These are phyloP conservation scores for Pangasius krempfi DNA, from an alignment of 2,797 vertebrate genomes.

Conservation along the genomic window DNA sequence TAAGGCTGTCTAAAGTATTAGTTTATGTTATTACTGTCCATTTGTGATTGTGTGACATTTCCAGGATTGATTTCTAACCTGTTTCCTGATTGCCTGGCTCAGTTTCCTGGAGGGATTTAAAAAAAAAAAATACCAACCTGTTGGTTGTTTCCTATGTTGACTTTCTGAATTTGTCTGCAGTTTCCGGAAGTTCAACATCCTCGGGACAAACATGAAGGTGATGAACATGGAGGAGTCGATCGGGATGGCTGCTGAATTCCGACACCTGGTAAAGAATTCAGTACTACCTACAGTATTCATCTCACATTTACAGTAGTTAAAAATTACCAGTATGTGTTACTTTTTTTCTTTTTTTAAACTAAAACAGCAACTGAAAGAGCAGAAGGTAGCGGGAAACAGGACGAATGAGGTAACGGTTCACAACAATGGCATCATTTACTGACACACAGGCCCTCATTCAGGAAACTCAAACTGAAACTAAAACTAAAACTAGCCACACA, in stretches of 20 bases:
- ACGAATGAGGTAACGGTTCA: slow-evolving; percentile 85
- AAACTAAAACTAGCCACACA: neutral
- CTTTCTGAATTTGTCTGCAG: slow-evolving; percentile 19
- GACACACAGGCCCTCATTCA: neutral
- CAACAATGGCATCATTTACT: neutral
- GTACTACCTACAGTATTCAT: neutral
- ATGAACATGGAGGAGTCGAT: slow-evolving; percentile 99
- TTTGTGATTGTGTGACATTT: neutral
- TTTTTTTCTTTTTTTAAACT: neutral
- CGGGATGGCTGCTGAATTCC: slow-evolving; percentile 94
- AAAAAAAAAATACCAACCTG: neutral
- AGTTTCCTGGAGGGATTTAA: neutral
- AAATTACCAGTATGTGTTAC: neutral
- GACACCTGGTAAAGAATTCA: slow-evolving; percentile 82
- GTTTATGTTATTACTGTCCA: neutral
- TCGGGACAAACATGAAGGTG: slow-evolving; percentile 75
- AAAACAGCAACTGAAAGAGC: slow-evolving; percentile 93
- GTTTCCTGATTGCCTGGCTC: neutral
- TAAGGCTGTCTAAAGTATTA: neutral
- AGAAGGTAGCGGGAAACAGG: slow-evolving; percentile 88
- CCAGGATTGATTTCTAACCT: neutral
- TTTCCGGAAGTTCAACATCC: slow-evolving; percentile 58
- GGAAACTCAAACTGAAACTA: neutral
- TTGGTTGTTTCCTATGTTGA: neutral
- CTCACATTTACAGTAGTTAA: neutral